Percentiles rank a stretch among this genome's conserved stretches.
These are phyloP conservation scores for Cepaea hortensis DNA, from an alignment of 2,888 invertebrate species.

Conservation along the genomic window DNA sequence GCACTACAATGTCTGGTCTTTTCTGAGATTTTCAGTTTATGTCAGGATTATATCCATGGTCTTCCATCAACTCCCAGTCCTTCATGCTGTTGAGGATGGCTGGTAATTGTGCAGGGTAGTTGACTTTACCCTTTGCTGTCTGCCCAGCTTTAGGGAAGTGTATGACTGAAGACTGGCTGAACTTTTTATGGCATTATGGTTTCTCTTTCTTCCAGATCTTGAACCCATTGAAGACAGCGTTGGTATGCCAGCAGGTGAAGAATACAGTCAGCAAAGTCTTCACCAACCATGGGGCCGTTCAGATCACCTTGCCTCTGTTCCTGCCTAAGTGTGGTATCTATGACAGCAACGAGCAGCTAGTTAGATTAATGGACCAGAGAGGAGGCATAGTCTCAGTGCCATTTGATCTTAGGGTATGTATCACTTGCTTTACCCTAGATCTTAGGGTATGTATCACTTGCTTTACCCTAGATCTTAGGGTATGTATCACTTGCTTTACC, in stretches of 20 bases:
- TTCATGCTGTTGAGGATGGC: too few relatives aligned
- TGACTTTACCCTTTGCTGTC: too few relatives aligned
- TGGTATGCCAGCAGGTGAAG: constrained; percentile 79
- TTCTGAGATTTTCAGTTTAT: too few relatives aligned
- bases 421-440: neutral
- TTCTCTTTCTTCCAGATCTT: constrained; percentile 54
- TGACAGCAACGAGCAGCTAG: constrained; percentile 76
- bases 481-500: too few relatives aligned
- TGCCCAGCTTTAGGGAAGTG: constrained; percentile 78
- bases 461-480: too few relatives aligned
- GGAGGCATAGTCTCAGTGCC: constrained; percentile 91
- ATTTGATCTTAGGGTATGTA: constrained; percentile 82
- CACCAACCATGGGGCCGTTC: constrained; percentile 82
- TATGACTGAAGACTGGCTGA: constrained; percentile 87
- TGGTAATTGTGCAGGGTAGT: too few relatives aligned
- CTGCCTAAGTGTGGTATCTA: constrained; percentile 80
- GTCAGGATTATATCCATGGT: too few relatives aligned
- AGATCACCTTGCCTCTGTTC: constrained; percentile 87
- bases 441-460: neutral
- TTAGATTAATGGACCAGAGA: constrained; percentile 89
- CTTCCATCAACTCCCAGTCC: too few relatives aligned
- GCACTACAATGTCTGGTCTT: too few relatives aligned
- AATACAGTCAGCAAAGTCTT: constrained; percentile 72
- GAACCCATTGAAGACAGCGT: constrained; percentile 73
- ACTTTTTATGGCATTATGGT: neutral